phyloP scores from a whole-genome alignment of 92 coral and sea anemone genomes.

The Actinostola sp. region DNA sequence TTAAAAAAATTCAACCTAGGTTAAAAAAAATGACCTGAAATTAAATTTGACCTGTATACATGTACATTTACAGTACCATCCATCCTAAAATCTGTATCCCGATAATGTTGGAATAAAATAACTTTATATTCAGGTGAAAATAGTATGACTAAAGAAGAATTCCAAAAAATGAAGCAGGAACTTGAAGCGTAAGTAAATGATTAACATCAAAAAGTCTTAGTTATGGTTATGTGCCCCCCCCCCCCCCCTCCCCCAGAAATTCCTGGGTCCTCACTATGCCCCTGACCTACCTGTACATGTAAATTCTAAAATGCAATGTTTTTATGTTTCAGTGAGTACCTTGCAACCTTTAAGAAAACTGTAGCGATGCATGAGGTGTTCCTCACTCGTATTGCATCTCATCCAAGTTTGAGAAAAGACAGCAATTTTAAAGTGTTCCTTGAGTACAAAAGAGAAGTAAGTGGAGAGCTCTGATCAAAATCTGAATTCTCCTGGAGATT shows the following conservation, averaged over 20 bases:
- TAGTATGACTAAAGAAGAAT: conserved; percentile 97
- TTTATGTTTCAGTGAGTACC: conserved; percentile 76
- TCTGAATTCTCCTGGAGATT: background rate
- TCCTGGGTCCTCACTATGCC: too few species aligned
- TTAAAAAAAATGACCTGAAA: too few species aligned
- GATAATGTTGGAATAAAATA: background rate
- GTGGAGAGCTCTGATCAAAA: background rate
- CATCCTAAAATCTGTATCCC: too few species aligned
- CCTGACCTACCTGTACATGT: too few species aligned
- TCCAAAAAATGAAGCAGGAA: conserved; percentile 96
- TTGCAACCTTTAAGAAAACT: conserved; percentile 98
- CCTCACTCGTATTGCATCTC: conserved; percentile 91
- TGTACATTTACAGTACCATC: too few species aligned
- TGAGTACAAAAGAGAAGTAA: conserved; percentile 97
- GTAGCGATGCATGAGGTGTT: conserved; percentile 99
- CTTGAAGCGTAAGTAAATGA: conserved; percentile 91
- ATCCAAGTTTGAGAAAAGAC: conserved; percentile 95
- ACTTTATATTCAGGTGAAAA: conserved; percentile 89
- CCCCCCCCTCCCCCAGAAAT: too few species aligned
- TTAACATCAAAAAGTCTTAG: too few species aligned
- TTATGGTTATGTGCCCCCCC: too few species aligned
- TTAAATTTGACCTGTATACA: too few species aligned
- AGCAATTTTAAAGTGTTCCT: conserved; percentile 95
- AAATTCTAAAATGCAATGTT: too few species aligned
- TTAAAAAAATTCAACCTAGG: too few species aligned